Base-by-base conservation (phyloP, 2,797 vertebrate species). In the Todus mexicanus region DNA sequence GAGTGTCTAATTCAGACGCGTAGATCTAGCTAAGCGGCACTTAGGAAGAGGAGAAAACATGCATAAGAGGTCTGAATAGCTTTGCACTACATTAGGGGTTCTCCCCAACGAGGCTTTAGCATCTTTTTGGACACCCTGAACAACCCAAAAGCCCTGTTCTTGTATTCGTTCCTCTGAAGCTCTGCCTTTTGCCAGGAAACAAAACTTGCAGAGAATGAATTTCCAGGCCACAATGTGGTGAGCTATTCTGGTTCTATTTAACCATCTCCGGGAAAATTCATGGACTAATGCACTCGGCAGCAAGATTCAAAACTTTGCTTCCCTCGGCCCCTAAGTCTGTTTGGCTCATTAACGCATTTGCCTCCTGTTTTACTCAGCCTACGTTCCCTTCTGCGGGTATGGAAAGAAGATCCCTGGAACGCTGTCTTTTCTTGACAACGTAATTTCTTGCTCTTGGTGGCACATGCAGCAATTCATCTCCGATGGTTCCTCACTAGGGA, bases 211-310 rank as follows among this genome's bases (percentile, higher is more conserved):
- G 27, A 48, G 63, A 85, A 77, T 3, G 4, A 70, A 78, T 73
- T 94, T 91, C 79, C 87, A 92, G 92, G 82, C 63, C 3, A 0
- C 79, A 89, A 16, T 57, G 73, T 87, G 68, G 60, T 79, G 50
- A 94, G 79, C 29, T 84, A 26, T 68, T 86, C 84, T 91, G 53
- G 60, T 94, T 92, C 85, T 73, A 26, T 86, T 95, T 94, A 95
- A 94, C 87, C 66, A 84, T 57, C 56, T 91, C n/a, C 0, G 47
- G 79, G 69, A 90, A 92, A 85, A 83, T 35, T 81, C 82, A 68
- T 29, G 56, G 31, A 38, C 48, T 79, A 63, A 76, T 56, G 56
- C 53, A 57, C n/a, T 73, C 37, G 0, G 76, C 84, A 89, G 29
- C 43, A 54, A 60, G 43, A 73, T 27, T 76, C 89, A 84, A 45